A percentile compares a stretch with the other conserved stretches of the same genome.
These are phyloP conservation scores for Hippocampus barbouri DNA, from an alignment of 2,113 vertebrate genomes.

Conservation along the genomic window DNA sequence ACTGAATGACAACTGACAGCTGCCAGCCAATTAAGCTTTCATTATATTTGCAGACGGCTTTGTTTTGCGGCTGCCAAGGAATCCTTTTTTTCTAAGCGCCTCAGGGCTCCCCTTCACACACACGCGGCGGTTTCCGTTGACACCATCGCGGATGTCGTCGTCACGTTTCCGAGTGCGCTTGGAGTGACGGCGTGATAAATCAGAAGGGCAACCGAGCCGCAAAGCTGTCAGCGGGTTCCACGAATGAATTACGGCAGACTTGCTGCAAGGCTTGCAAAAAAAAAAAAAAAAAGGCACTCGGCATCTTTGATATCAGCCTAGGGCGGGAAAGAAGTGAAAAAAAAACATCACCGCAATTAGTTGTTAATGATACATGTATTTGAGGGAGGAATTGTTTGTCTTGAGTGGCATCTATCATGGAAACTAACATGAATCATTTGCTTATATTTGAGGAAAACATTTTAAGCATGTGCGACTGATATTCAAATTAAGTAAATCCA, in stretches of 20 bases:
- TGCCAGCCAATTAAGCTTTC: background rate
- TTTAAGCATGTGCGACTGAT: no score
- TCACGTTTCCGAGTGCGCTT: background rate
- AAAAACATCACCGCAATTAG: no score
- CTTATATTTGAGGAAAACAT: no score
- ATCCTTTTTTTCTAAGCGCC: background rate
- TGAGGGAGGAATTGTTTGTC: no score
- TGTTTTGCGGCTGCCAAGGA: background rate
- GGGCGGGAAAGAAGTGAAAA: no score
- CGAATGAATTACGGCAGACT: slow-evolving; percentile 5
- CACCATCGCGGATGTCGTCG: background rate
- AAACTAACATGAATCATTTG: no score
- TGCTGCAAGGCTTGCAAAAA: background rate
- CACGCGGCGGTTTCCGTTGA: background rate
- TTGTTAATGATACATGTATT: no score
- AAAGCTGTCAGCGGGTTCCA: slow-evolving; percentile 12
- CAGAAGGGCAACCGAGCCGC: slow-evolving; percentile 12
- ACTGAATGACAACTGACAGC: background rate
- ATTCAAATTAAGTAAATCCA: no score
- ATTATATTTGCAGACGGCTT: background rate
- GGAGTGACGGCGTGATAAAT: slow-evolving; percentile 21
- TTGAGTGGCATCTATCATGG: no score
- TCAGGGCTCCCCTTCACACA: background rate
- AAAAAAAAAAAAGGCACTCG: background rate
- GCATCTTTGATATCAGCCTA: background rate